Evolutionary conservation across 1,140 invertebrate genomes (phyloP).

Genomic region (Babylonia areolata): DNA sequence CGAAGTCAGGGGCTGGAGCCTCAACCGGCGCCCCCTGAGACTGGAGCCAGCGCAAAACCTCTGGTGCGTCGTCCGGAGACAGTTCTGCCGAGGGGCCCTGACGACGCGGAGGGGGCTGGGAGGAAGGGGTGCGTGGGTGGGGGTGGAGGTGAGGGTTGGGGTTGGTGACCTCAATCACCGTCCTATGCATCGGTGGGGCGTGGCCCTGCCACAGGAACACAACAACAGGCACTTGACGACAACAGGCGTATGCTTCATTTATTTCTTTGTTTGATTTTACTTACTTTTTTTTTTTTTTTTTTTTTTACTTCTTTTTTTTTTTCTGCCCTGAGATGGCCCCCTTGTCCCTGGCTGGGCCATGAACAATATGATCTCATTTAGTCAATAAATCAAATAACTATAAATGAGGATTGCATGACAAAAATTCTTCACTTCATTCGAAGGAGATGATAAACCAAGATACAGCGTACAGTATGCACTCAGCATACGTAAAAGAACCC

Average conservation of each 20-base stretch:
- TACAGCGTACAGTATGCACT: no score
- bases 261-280: neutral
- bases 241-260: neutral
- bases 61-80: constrained; percentile 26
- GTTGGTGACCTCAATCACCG: constrained; percentile 26
- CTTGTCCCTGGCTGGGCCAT: no score
- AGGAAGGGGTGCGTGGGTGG: constrained; percentile 10
- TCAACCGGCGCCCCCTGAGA: constrained; percentile 18
- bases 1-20: neutral
- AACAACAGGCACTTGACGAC: no score
- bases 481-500: no score
- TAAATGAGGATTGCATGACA: no score
- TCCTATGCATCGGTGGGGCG: neutral
- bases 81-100: constrained; percentile 34
- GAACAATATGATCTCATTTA: no score
- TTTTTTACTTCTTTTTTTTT: no score
- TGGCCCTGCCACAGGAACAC: constrained; percentile 28
- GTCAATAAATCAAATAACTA: no score
- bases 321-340: no score
- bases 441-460: no score
- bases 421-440: no score
- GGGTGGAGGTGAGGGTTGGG: no score
- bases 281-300: neutral
- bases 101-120: constrained; percentile 30
- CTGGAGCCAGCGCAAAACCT: constrained; percentile 36